Percentiles rank a stretch among this genome's conserved stretches.
Evolutionary conservation across 2,888 invertebrate genomes (phyloP).

Genomic region (Podabrus alpinus): DNA sequence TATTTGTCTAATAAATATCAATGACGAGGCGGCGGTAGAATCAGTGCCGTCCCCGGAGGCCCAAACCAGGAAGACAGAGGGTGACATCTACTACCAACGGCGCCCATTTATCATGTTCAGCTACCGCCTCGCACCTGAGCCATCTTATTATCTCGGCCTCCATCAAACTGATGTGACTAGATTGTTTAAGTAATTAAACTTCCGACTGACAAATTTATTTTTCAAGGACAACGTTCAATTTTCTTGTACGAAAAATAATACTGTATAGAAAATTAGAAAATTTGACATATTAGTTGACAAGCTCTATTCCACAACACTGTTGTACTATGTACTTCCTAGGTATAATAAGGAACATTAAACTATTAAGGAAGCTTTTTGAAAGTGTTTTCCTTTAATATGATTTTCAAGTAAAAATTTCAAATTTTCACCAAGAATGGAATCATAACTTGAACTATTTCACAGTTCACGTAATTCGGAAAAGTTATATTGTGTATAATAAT

Average conservation of each 20-base stretch:
- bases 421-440: not conserved
- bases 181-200: slow-evolving; percentile 48
- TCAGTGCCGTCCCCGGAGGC: slow-evolving; percentile 39
- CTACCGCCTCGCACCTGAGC: slow-evolving; percentile 31
- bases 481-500: not conserved
- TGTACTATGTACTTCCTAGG: not conserved
- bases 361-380: not conserved
- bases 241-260: slow-evolving; percentile 25
- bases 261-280: not conserved
- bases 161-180: slow-evolving; percentile 31
- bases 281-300: not conserved
- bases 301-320: not conserved
- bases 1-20: slow-evolving; percentile 55
- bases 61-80: slow-evolving; percentile 38
- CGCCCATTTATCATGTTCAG: slow-evolving; percentile 45
- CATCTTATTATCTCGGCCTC: slow-evolving; percentile 32
- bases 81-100: slow-evolving; percentile 39
- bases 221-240: slow-evolving; percentile 36
- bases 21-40: slow-evolving; percentile 43
- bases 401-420: not conserved
- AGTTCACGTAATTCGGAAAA: not conserved
- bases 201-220: slow-evolving; percentile 52
- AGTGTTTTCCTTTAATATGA: not conserved
- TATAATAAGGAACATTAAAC: not conserved
- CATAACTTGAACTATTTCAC: not conserved